Evolutionary conservation across 1,140 invertebrate species (phyloP).

Genomic region (Drosophila miranda): DNA sequence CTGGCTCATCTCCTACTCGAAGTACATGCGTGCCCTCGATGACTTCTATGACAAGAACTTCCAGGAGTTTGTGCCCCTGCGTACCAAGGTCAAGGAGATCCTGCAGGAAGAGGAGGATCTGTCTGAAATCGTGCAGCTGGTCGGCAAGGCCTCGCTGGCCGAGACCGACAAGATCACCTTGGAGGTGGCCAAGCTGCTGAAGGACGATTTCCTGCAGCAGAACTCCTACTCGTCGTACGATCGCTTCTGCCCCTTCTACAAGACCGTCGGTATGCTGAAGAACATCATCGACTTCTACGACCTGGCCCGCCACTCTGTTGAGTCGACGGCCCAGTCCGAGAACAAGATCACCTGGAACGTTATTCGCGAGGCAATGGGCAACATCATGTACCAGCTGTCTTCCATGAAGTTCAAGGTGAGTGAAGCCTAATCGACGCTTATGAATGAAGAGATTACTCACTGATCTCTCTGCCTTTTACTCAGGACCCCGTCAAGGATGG

Average conservation of each 20-base stretch:
- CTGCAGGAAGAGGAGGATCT: conserved; percentile 99
- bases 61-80: conserved; percentile 97
- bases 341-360: conserved; percentile 99
- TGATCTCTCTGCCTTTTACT: not conserved
- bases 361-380: conserved; percentile 98
- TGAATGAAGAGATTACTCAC: not conserved
- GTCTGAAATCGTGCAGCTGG: conserved; percentile 99
- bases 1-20: conserved; percentile 99
- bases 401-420: conserved; percentile 99
- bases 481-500: conserved; percentile 99
- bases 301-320: conserved; percentile 97
- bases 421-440: not conserved
- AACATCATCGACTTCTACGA: conserved; percentile 99
- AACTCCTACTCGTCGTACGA: conserved; percentile 98
- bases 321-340: conserved; percentile 98
- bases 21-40: conserved; percentile 98
- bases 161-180: conserved; percentile 99
- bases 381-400: conserved; percentile 97
- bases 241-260: conserved; percentile 99
- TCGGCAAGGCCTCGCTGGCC: conserved; percentile 99
- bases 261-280: conserved; percentile 98
- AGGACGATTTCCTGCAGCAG: conserved; percentile 99
- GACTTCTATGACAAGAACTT: conserved; percentile 99
- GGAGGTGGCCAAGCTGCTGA: conserved; percentile 98
- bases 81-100: conserved; percentile 97